Percentiles rank a stretch among this genome's conserved stretches.
phyloP scores from a whole-genome alignment of 2,797 vertebrate species.

The Semaprochilodus insignis region DNA sequence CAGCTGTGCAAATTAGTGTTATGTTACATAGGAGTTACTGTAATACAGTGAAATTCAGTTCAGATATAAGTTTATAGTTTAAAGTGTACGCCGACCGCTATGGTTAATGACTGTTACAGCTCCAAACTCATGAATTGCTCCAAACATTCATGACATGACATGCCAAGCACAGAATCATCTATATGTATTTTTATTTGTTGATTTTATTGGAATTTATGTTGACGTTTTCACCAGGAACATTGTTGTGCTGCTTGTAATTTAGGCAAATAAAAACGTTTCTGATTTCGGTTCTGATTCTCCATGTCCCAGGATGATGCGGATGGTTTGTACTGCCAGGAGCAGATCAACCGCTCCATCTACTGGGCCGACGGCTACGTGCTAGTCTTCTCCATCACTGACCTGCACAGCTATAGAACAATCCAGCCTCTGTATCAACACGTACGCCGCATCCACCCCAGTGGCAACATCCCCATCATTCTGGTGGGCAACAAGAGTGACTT shows the following conservation, averaged over 20 bases:
- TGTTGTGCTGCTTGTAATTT: not conserved
- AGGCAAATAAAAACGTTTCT: not conserved
- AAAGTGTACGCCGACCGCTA: too few relatives aligned
- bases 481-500: slow-evolving; percentile 94
- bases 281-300: not conserved
- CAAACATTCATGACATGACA: too few relatives aligned
- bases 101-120: too few relatives aligned
- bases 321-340: slow-evolving; percentile 89
- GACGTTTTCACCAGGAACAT: not conserved
- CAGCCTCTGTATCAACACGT: slow-evolving; percentile 91
- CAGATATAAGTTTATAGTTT: too few relatives aligned
- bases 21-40: too few relatives aligned
- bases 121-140: too few relatives aligned
- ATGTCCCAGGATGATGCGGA: slow-evolving; percentile 84
- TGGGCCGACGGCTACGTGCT: slow-evolving; percentile 94
- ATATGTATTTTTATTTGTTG: not conserved
- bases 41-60: too few relatives aligned
- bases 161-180: not conserved
- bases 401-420: slow-evolving; percentile 87
- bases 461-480: slow-evolving; percentile 90
- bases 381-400: slow-evolving; percentile 93
- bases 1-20: too few relatives aligned
- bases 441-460: slow-evolving; percentile 88
- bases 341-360: slow-evolving; percentile 91
- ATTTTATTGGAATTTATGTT: not conserved